A percentile compares a stretch with the other conserved stretches of the same genome.
These are phyloP conservation scores for Gallinago nigripennis DNA, from an alignment of 2,797 vertebrate species.

Conservation along the genomic window DNA sequence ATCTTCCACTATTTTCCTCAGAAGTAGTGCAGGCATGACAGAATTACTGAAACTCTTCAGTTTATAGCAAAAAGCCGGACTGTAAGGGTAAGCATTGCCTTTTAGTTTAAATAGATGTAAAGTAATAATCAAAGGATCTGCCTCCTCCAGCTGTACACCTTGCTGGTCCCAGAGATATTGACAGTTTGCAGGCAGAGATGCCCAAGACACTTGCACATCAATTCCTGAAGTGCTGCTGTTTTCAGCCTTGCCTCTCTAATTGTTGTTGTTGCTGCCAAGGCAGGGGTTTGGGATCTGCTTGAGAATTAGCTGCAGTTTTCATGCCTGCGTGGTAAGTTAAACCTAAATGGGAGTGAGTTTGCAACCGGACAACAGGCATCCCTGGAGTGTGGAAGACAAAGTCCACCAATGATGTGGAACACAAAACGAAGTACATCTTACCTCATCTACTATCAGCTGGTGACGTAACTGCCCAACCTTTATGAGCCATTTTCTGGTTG, in stretches of 20 bases:
- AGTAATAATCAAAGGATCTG: not conserved
- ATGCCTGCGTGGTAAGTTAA: not conserved
- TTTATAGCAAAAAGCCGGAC: not conserved
- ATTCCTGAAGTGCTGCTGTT: not conserved
- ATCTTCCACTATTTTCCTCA: not conserved
- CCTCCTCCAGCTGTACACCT: not conserved
- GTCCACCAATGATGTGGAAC: not conserved
- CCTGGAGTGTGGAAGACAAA: not conserved
- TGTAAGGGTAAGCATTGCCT: not conserved
- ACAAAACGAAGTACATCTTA: not conserved
- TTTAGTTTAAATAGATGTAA: not conserved
- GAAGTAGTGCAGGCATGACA: not conserved
- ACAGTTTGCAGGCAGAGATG: not conserved
- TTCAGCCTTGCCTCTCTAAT: not conserved
- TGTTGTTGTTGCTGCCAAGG: not conserved
- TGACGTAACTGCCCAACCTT: not conserved
- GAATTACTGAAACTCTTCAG: not conserved
- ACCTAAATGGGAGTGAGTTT: not conserved
- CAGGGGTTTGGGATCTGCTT: not conserved
- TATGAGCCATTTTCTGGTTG: not conserved
- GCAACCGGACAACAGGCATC: not conserved
- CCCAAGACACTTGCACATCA: fast-evolving
- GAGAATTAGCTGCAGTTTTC: not conserved
- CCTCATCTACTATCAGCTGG: not conserved
- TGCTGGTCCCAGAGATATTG: not conserved